phyloP scores from a whole-genome alignment of 2,797 vertebrate genomes.

The Acipenser oxyrinchus region DNA sequence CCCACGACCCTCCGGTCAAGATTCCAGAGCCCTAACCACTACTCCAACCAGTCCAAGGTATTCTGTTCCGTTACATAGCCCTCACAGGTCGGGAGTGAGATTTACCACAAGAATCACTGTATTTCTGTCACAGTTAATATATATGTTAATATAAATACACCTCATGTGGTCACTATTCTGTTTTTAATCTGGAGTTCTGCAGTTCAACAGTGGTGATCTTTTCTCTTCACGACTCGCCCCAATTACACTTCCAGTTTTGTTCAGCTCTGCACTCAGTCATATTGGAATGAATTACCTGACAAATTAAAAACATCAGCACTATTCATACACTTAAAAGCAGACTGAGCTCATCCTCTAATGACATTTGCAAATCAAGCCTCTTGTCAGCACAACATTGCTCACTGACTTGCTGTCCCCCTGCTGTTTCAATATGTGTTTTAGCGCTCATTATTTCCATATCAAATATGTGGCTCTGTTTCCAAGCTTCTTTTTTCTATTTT shows the following conservation, averaged over 20 bases:
- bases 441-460: slow-evolving; percentile 46
- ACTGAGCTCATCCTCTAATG: slow-evolving; percentile 48
- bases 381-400: slow-evolving; percentile 35
- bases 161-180: too few relatives aligned
- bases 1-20: too few relatives aligned
- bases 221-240: slow-evolving; percentile 37
- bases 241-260: slow-evolving; percentile 54
- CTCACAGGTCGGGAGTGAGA: too few relatives aligned
- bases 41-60: too few relatives aligned
- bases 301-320: slow-evolving; percentile 53
- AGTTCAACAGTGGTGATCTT: not conserved
- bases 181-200: slow-evolving; percentile 14
- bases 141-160: too few relatives aligned
- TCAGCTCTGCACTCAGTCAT: slow-evolving; percentile 40
- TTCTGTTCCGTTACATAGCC: too few relatives aligned
- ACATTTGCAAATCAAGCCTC: slow-evolving; percentile 51
- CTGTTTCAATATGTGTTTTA: slow-evolving; percentile 46
- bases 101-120: too few relatives aligned
- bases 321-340: slow-evolving; percentile 45
- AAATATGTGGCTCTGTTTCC: slow-evolving; percentile 26
- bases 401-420: slow-evolving; percentile 23
- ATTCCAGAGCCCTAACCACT: too few relatives aligned
- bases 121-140: too few relatives aligned
- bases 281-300: slow-evolving; percentile 58
- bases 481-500: slow-evolving; percentile 23